These are phyloP conservation scores for Phragmatobia fuliginosa DNA, from an alignment of 2,888 invertebrate genomes.

Conservation along the genomic window DNA sequence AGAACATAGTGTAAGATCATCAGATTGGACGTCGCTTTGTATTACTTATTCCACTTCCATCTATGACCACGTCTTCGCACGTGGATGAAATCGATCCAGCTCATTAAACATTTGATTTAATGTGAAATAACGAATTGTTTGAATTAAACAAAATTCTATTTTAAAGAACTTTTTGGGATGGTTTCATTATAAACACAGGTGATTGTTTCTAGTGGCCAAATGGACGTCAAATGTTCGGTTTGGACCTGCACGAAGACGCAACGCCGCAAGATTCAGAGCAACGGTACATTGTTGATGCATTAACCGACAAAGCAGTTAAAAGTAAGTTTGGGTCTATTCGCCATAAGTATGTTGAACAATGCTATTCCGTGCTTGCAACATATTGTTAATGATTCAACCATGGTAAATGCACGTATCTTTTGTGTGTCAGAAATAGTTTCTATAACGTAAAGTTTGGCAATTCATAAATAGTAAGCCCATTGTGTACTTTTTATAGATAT, in stretches of 20 bases:
- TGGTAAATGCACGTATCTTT: slow-evolving; percentile 11
- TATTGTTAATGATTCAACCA: slow-evolving; percentile 5
- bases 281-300: slow-evolving; percentile 76
- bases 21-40: background rate
- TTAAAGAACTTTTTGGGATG: slow-evolving; percentile 13
- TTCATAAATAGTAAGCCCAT: background rate
- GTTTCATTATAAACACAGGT: background rate
- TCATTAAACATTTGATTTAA: too few species aligned
- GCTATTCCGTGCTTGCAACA: slow-evolving; percentile 23
- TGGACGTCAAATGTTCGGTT: slow-evolving; percentile 69
- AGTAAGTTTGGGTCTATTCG: slow-evolving; percentile 61
- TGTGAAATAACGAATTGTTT: background rate
- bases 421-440: slow-evolving; percentile 3
- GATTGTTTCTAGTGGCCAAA: slow-evolving; percentile 74
- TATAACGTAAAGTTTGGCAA: slow-evolving; percentile 15
- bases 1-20: too few species aligned
- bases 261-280: slow-evolving; percentile 72
- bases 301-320: slow-evolving; percentile 75
- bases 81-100: too few species aligned
- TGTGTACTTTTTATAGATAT: background rate
- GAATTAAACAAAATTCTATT: slow-evolving; percentile 2
- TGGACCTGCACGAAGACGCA: slow-evolving; percentile 74
- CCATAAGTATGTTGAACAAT: slow-evolving; percentile 27
- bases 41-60: background rate
- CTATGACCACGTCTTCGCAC: background rate